phyloP scores from a whole-genome alignment of 2,113 vertebrate species.

The Chaetops frenatus region DNA sequence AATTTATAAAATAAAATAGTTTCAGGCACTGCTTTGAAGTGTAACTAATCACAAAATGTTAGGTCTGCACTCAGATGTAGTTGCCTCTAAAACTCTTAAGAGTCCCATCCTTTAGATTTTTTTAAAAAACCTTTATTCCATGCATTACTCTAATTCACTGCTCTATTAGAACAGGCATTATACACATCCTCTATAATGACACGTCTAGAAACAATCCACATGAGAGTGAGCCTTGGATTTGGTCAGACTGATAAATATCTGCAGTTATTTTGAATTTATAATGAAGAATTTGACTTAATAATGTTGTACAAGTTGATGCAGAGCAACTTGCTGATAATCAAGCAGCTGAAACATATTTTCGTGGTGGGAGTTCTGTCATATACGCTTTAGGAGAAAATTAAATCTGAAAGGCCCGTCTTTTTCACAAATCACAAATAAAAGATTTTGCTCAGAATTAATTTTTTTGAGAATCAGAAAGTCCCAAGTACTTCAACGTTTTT shows the following conservation, averaged over 20 bases:
- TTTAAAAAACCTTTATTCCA: background rate
- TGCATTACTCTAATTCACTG: background rate
- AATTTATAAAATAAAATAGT: slow-evolving; percentile 47
- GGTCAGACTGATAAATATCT: slow-evolving; percentile 36
- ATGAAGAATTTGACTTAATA: slow-evolving; percentile 34
- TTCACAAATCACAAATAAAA: background rate
- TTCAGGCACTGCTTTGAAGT: slow-evolving; percentile 57
- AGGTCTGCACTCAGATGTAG: background rate
- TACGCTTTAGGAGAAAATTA: background rate
- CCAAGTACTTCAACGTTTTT: background rate
- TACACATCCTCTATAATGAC: background rate
- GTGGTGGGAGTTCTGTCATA: background rate
- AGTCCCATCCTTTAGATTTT: background rate
- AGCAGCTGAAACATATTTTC: background rate
- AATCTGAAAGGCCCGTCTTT: background rate
- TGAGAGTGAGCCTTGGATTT: background rate
- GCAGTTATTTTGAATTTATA: slow-evolving; percentile 47
- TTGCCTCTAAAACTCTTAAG: background rate
- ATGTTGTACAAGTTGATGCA: slow-evolving; percentile 33
- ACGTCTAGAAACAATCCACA: background rate
- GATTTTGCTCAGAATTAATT: background rate
- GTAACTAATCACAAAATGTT: background rate
- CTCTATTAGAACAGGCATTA: background rate
- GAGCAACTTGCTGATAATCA: slow-evolving; percentile 11
- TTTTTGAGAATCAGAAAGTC: background rate